phyloP scores from a whole-genome alignment of 1,140 invertebrate species.

The Sinella curviseta region DNA sequence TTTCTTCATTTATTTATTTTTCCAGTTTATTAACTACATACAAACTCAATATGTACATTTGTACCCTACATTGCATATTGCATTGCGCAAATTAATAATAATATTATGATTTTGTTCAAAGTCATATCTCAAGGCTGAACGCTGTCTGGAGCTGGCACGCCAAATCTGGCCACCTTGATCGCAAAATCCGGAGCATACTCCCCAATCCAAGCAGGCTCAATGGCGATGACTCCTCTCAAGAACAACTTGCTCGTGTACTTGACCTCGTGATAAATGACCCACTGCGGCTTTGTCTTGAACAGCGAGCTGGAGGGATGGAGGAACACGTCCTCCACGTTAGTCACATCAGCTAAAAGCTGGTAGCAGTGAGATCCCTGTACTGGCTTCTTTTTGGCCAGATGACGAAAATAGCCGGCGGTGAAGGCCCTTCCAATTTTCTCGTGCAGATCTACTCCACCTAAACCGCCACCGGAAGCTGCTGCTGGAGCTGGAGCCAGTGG shows the following conservation, averaged over 20 bases:
- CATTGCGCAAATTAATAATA: too few relatives aligned
- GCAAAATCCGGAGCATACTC: slow-evolving; percentile 2
- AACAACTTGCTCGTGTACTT: slow-evolving; percentile 19
- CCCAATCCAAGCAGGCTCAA: slow-evolving; percentile 15
- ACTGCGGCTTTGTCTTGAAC: neutral
- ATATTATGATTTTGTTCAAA: too few relatives aligned
- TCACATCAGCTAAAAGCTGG: neutral
- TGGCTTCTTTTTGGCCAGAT: neutral
- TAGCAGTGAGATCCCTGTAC: slow-evolving; percentile 2
- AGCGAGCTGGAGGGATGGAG: slow-evolving; percentile 24
- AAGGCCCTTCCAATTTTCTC: slow-evolving; percentile 21
- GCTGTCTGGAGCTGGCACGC: neutral
- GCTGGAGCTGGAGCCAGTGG: neutral
- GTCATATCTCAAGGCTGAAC: too few relatives aligned
- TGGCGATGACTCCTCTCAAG: neutral
- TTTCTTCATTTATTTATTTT: too few relatives aligned
- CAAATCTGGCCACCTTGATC: neutral
- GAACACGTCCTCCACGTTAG: neutral
- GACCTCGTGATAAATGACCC: slow-evolving; percentile 27
- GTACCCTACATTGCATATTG: too few relatives aligned
- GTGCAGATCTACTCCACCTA: neutral
- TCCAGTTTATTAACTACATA: too few relatives aligned
- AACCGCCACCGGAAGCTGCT: neutral
- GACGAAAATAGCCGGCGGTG: slow-evolving; percentile 26
- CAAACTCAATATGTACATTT: too few relatives aligned